phyloP scores from a whole-genome alignment of 2,888 invertebrate genomes.

The Geophilus truncorum region DNA sequence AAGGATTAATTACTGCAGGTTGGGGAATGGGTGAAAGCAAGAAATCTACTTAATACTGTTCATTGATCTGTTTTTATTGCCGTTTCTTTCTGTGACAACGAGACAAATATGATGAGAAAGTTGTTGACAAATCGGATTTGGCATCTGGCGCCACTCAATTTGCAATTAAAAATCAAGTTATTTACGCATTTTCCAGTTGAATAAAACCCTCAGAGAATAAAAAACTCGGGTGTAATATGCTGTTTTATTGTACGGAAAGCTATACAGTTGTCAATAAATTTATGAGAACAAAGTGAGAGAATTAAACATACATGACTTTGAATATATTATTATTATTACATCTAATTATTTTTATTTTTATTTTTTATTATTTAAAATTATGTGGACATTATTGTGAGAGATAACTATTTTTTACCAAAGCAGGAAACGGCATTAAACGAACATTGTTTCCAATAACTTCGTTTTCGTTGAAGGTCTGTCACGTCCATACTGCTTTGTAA shows the following conservation, averaged over 20 bases:
- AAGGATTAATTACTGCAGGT: neutral
- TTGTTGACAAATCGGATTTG: too few species aligned
- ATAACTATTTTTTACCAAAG: conserved; percentile 50
- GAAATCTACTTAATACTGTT: neutral
- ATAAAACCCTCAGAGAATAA: neutral
- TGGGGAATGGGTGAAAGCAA: neutral
- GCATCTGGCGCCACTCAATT: too few species aligned
- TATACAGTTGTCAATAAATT: neutral
- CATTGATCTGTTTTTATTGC: neutral
- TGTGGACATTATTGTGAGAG: neutral
- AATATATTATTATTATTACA: neutral
- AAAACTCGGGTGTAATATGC: neutral
- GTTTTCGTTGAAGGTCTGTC: conserved; percentile 53
- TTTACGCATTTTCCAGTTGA: too few species aligned
- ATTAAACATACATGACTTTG: neutral
- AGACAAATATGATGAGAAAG: too few species aligned
- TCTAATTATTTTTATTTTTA: neutral
- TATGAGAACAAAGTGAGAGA: neutral
- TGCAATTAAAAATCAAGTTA: too few species aligned
- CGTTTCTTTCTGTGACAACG: too few species aligned
- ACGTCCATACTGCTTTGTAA: conserved; percentile 56
- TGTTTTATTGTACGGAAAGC: conserved; percentile 1
- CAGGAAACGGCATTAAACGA: conserved; percentile 58
- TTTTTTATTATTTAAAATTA: neutral
- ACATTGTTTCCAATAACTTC: conserved; percentile 57